Evolutionary conservation across 2,888 invertebrate species (phyloP).

Genomic region (Ormyrus nitidulus): DNA sequence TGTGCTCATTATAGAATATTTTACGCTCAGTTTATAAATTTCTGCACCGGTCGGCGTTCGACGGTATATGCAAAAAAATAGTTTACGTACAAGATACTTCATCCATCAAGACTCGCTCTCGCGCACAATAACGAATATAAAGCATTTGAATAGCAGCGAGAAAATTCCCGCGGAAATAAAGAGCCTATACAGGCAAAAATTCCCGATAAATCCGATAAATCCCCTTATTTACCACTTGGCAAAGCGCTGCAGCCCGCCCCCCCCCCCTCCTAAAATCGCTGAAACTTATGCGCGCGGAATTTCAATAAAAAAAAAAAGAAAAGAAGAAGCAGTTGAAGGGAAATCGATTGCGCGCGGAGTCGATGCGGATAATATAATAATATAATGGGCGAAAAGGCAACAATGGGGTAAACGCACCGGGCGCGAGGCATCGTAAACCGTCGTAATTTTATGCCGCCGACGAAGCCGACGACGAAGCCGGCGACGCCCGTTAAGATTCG

Average conservation of each 20-base stretch:
- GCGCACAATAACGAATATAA: background rate
- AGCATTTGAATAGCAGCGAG: background rate
- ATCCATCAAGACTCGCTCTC: background rate
- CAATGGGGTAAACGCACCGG: conserved; percentile 33
- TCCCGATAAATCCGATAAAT: no score
- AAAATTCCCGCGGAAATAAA: background rate
- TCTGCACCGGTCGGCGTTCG: no score
- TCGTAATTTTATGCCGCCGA: conserved; percentile 60
- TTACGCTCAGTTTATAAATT: no score
- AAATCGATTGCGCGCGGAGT: conserved; percentile 3
- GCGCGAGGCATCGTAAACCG: conserved; percentile 58
- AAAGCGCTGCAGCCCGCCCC: background rate
- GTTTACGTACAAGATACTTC: background rate
- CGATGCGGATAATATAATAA: conserved; percentile 37
- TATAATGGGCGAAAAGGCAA: conserved; percentile 28
- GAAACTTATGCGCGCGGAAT: background rate
- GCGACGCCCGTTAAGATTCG: conserved; percentile 49
- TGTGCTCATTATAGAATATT: no score
- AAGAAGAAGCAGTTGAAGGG: no score
- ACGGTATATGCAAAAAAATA: no score
- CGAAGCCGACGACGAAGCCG: background rate
- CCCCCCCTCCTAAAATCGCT: background rate
- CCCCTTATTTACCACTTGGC: no score
- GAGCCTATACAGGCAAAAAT: no score
- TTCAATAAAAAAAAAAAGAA: background rate